Evolutionary conservation across 2,888 invertebrate genomes (phyloP), one percentile per base, ranked within the genome.

Genomic region (Anarsia innoxiella): DNA sequence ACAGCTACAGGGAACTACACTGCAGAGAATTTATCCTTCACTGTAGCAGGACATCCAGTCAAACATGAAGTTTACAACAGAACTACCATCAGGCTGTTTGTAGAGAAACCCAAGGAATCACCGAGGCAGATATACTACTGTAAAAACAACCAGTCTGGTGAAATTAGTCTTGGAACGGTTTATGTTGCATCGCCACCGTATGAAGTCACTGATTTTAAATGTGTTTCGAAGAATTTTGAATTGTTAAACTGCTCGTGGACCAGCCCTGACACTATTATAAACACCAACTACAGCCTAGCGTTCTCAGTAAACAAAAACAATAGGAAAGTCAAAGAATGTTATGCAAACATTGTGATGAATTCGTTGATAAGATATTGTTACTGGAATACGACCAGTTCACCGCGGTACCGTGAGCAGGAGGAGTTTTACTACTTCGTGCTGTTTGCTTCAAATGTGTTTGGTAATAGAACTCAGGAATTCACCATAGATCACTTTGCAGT

Each of bases 161-260:
- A 70, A 45, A 51, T 54, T 34, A 79, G 76, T 42, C 36, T 66
- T 0, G 69, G 56, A 32, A 59, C 74, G 34, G 72, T 83, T 1
- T 46, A 76, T 28, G 73, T 82, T 34, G 88, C 88, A 26, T 74
- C 79, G 26, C 78, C 86, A 37, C 94, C 94, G 1, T 63, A 79
- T 41, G 68, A 85, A 49, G 90, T 93, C 2, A 69, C 76, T 5
- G 89, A 93, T 63, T 94, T 95, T 56, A 75, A 76, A 14, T 96
- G 95, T 59, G 72, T 89, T 32, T 91, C 93, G 8, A 78, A 87
- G 46, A 93, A 95, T 64, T 91, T 92, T 76, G 88, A 91, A 36
- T 88, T 88, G 51, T 74, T 95, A 49, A 90, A 88, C 9, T 96
- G 95, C 61, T 86, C 88, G 1, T 95, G 94, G 91, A 88, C 86